Conservation (phyloP, 2,888 invertebrate species). For the Mactromeris polynyma region DNA sequence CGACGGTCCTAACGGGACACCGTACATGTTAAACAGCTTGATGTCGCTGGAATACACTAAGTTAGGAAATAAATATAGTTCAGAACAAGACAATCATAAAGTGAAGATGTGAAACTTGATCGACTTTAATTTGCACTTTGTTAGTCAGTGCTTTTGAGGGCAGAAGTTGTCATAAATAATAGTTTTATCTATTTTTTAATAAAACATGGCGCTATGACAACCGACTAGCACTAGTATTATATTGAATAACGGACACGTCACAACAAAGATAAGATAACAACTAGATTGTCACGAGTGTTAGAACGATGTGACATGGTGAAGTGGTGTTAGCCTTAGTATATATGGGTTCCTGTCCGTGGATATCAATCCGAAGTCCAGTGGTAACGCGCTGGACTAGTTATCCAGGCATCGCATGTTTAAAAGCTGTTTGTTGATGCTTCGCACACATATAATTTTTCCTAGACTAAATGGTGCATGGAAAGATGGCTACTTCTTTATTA, state of each 20-base stretch:
- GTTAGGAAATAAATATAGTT: no score
- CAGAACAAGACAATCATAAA: background rate
- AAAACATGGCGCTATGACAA: background rate
- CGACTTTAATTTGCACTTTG: background rate
- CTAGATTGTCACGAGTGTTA: background rate
- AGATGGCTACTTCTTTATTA: no score
- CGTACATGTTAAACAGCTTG: no score
- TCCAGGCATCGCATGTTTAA: no score
- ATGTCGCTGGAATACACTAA: no score
- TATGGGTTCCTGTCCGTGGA: background rate
- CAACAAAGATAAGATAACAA: conserved; percentile 6
- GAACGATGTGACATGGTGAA: background rate
- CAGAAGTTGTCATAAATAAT: background rate
- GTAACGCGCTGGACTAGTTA: no score
- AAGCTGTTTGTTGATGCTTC: no score
- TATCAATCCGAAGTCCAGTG: background rate
- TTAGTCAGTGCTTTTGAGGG: background rate
- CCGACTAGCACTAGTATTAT: background rate
- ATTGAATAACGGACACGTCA: background rate
- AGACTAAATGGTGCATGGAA: no score
- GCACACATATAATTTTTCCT: no score
- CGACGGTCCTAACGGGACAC: no score
- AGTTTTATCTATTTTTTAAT: background rate
- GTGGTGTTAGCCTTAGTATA: background rate
- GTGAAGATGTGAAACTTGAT: background rate